Percentiles rank a stretch among this genome's conserved stretches.
phyloP scores from a whole-genome alignment of 2,888 invertebrate species.

The Sphaeridia pumilis region DNA sequence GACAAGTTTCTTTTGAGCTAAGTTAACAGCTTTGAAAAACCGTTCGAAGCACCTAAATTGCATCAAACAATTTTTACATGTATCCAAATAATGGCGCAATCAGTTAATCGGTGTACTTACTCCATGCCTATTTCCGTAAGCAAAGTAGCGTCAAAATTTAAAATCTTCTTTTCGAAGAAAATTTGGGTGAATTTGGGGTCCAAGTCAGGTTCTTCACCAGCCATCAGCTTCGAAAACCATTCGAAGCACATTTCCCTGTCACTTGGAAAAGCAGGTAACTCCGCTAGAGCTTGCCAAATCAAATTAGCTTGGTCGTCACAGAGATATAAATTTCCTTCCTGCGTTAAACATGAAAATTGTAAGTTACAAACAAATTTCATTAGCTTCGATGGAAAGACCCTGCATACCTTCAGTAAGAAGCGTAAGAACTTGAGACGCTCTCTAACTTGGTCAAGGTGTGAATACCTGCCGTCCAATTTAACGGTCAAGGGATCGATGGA shows the following conservation, averaged over 20 bases:
- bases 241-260: conserved; percentile 95
- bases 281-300: conserved; percentile 92
- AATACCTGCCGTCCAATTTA: conserved; percentile 76
- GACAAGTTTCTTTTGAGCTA: conserved; percentile 84
- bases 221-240: conserved; percentile 96
- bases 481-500: conserved; percentile 57
- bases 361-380: too few relatives aligned
- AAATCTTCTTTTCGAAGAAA: conserved; percentile 89
- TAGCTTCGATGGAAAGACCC: too few relatives aligned
- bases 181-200: conserved; percentile 91
- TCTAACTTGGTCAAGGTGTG: conserved; percentile 82
- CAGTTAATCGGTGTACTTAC: conserved; percentile 43
- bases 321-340: conserved; percentile 91
- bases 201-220: conserved; percentile 88
- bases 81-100: background rate
- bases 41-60: conserved; percentile 59
- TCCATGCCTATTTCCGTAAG: conserved; percentile 92
- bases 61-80: too few relatives aligned
- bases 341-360: conserved; percentile 34
- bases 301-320: conserved; percentile 94
- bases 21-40: conserved; percentile 89
- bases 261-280: conserved; percentile 77
- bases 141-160: conserved; percentile 79
- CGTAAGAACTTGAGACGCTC: conserved; percentile 86
- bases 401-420: conserved; percentile 67